Evolutionary conservation across 2,888 invertebrate genomes (phyloP).

Genomic region (Dendrolimus houi): DNA sequence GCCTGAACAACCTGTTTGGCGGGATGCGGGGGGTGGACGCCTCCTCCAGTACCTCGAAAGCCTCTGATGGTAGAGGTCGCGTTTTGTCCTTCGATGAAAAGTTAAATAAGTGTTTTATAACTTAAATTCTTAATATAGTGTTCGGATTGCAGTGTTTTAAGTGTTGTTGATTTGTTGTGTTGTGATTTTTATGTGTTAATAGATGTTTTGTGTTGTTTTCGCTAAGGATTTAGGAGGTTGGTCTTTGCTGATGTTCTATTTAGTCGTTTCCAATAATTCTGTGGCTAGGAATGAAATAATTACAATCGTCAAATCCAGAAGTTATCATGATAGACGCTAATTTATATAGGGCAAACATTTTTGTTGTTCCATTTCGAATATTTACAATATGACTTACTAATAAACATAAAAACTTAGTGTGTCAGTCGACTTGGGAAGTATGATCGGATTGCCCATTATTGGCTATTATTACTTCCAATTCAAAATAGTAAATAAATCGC

Average conservation of each 20-base stretch:
- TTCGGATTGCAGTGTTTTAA: constrained; percentile 1
- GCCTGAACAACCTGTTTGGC: constrained; percentile 65
- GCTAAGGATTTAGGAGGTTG: constrained; percentile 60
- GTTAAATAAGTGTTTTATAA: constrained; percentile 20
- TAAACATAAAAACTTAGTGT: too few relatives aligned
- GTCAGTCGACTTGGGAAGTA: too few relatives aligned
- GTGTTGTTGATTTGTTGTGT: background rate
- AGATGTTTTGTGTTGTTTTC: constrained; percentile 29
- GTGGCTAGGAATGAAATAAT: too few relatives aligned
- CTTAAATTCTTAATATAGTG: constrained; percentile 7
- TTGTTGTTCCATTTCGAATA: too few relatives aligned
- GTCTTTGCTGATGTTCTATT: constrained; percentile 14
- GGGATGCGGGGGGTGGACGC: constrained; percentile 35
- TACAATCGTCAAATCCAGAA: too few relatives aligned
- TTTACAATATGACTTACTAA: too few relatives aligned
- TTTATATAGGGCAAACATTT: too few relatives aligned
- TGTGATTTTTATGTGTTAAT: background rate
- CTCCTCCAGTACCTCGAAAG: constrained; percentile 48
- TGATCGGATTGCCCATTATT: too few relatives aligned
- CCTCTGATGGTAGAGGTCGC: constrained; percentile 23
- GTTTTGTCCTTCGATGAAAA: constrained; percentile 37
- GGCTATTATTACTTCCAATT: too few relatives aligned
- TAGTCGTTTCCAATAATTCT: too few relatives aligned
- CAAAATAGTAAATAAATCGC: too few relatives aligned
- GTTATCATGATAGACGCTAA: too few relatives aligned